Conservation (phyloP, 2,888 invertebrate genomes). For the Alentia gelatinosa region DNA sequence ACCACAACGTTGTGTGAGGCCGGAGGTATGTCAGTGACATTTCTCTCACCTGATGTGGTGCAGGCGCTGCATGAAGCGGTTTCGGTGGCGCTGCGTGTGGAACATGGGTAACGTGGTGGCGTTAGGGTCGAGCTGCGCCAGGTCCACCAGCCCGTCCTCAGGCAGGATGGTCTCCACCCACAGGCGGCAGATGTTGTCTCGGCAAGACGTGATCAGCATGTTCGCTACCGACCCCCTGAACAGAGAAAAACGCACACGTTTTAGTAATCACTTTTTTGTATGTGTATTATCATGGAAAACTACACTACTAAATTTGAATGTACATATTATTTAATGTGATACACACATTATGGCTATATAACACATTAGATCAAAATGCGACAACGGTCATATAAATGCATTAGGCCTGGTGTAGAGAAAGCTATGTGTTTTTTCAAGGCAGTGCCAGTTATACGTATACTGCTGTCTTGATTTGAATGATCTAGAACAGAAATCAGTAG, state of each 20-base stretch:
- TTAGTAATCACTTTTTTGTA: background rate
- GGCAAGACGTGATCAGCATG: constrained; percentile 97
- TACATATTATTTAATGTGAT: background rate
- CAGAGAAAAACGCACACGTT: background rate
- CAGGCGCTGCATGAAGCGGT: constrained; percentile 96
- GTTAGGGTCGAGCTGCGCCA: constrained; percentile 83
- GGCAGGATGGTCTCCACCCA: constrained; percentile 99
- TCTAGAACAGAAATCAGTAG: too few species aligned
- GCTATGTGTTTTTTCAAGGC: too few species aligned
- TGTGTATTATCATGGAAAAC: constrained; percentile 62
- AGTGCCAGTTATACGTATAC: too few species aligned
- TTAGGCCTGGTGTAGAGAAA: too few species aligned
- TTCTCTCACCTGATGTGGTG: constrained; percentile 98
- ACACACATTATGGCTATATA: too few species aligned
- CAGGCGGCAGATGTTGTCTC: constrained; percentile 98
- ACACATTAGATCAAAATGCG: too few species aligned
- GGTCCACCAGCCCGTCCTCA: constrained; percentile 89
- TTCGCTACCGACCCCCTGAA: constrained; percentile 96
- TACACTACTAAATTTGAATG: background rate
- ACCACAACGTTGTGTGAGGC: too few species aligned
- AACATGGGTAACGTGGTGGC: constrained; percentile 81
- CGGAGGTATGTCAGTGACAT: too few species aligned
- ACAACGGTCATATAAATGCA: too few species aligned
- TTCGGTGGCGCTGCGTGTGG: constrained; percentile 95
- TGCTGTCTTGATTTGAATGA: too few species aligned